These are phyloP conservation scores for Periophthalmus modestus DNA, from an alignment of 2,113 vertebrate genomes.

Conservation along the genomic window DNA sequence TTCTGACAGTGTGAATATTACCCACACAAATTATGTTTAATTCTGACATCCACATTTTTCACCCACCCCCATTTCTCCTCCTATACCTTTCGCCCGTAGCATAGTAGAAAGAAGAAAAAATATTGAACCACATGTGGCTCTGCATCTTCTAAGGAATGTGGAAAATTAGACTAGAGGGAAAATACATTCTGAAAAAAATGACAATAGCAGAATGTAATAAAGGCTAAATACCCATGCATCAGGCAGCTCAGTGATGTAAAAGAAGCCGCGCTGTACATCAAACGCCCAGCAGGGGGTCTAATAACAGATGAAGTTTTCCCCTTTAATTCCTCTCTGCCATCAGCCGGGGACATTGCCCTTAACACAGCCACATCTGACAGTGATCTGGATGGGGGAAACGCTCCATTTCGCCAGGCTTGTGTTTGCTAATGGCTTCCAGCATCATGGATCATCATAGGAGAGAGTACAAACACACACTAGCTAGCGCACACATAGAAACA, in stretches of 20 bases:
- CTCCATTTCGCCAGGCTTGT: conserved; percentile 73
- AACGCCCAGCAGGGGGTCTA: conserved; percentile 43
- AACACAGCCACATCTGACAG: conserved; percentile 74
- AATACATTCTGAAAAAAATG: conserved; percentile 6
- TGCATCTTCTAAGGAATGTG: conserved; percentile 13
- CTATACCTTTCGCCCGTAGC: conserved; percentile 1
- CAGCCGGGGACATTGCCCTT: conserved; percentile 42
- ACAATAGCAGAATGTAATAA: not conserved
- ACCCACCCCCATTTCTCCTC: not conserved
- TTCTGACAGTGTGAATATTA: conserved; percentile 38
- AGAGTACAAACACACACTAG: conserved; percentile 30
- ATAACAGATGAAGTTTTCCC: conserved; percentile 19
- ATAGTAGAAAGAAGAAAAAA: conserved; percentile 27
- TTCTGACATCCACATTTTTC: conserved; percentile 27
- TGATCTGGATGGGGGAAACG: conserved; percentile 69
- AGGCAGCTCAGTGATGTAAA: conserved; percentile 6
- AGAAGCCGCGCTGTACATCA: conserved; percentile 36
- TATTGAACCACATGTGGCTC: conserved; percentile 14
- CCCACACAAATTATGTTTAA: conserved; percentile 25
- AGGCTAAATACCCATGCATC: conserved; percentile 5
- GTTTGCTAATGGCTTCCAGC: conserved; percentile 79
- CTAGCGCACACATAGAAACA: conserved; percentile 71
- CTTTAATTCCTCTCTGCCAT: conserved; percentile 12
- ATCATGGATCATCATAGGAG: conserved; percentile 61
- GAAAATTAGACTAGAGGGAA: conserved; percentile 8